Evolutionary conservation across 2,113 vertebrate species (phyloP).

Genomic region (Elachura formosa): DNA sequence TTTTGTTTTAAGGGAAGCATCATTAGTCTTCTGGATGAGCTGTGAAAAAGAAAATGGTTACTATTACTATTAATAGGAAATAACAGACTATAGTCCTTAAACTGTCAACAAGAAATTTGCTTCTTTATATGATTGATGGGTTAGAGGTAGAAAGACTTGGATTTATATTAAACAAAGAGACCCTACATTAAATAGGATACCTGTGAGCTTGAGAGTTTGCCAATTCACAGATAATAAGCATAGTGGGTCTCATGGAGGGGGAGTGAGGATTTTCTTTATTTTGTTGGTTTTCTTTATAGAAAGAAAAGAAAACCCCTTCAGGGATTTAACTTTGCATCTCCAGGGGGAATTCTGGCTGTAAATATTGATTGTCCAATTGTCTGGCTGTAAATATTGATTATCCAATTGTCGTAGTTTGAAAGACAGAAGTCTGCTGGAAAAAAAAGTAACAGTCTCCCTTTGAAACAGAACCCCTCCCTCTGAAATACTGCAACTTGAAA

Average conservation of each 20-base stretch:
- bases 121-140: background rate
- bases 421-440: no score
- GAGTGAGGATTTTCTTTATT: background rate
- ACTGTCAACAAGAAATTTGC: background rate
- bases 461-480: no score
- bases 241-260: background rate
- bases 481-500: no score
- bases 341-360: conserved; percentile 36
- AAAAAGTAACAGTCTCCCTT: no score
- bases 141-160: background rate
- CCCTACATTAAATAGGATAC: background rate
- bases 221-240: background rate
- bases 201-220: background rate
- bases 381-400: no score
- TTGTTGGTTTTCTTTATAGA: background rate
- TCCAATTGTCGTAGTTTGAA: no score
- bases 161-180: background rate
- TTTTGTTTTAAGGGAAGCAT: background rate
- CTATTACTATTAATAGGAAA: background rate
- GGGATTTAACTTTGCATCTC: conserved; percentile 24
- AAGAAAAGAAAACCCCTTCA: background rate
- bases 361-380: background rate
- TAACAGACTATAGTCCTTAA: background rate
- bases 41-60: background rate
- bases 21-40: background rate